Conservation (phyloP, 2,113 vertebrate species). For the Climacteris rufus region DNA sequence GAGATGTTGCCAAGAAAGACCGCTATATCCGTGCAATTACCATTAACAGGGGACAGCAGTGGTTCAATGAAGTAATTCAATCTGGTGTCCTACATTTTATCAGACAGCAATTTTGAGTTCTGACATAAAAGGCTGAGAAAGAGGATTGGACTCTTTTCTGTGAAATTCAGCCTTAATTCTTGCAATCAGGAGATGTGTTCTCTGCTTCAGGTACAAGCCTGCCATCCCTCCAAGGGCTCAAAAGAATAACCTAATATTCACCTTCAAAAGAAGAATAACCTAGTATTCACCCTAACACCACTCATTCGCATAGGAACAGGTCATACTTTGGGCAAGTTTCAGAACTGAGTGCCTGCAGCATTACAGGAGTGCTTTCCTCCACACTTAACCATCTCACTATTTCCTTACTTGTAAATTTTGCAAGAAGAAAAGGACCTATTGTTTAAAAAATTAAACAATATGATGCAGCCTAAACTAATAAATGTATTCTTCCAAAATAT, state of each 20-base stretch:
- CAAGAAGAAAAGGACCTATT: not conserved
- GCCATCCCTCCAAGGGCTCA: not conserved
- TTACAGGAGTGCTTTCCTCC: not conserved
- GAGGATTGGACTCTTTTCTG: conserved; percentile 56
- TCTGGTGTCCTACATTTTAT: conserved; percentile 85
- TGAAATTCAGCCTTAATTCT: conserved; percentile 64
- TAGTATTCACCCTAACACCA: not conserved
- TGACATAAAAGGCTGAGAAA: conserved; percentile 72
- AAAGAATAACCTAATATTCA: not conserved
- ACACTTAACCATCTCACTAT: not conserved
- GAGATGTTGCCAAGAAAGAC: conserved; percentile 80
- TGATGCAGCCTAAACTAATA: not conserved
- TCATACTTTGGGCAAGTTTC: not conserved
- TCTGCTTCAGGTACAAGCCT: conserved; percentile 7
- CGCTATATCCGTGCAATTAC: conserved; percentile 81
- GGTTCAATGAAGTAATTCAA: conserved; percentile 83
- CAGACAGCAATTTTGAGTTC: conserved; percentile 75
- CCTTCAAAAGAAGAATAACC: conserved; percentile 4
- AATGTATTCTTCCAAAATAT: not conserved
- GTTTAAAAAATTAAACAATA: not conserved
- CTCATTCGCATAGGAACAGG: not conserved
- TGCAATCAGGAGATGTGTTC: conserved; percentile 56
- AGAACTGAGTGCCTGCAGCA: not conserved
- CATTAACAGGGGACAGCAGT: conserved; percentile 81
- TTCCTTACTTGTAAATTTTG: not conserved